phyloP scores from a whole-genome alignment of 2,797 vertebrate genomes.

The Microchirus variegatus region DNA sequence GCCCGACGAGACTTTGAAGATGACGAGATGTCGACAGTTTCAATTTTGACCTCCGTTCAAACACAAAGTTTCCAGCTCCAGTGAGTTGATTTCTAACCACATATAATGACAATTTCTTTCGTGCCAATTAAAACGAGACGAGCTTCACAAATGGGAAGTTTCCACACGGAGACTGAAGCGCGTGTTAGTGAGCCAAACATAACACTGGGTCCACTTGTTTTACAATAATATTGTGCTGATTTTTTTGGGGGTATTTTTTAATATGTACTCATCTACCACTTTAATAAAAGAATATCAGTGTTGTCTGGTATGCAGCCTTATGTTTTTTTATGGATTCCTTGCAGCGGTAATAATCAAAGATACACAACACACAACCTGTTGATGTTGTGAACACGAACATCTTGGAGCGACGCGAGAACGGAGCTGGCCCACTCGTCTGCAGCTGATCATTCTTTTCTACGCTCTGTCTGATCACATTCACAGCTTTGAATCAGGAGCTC shows the following conservation, averaged over 20 bases:
- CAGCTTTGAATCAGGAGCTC: slow-evolving; percentile 39
- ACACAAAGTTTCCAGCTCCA: not conserved
- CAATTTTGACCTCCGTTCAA: not conserved
- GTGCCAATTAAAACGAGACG: not conserved
- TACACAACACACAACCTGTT: slow-evolving; percentile 29
- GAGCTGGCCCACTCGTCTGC: slow-evolving; percentile 18
- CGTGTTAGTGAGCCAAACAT: slow-evolving; percentile 12
- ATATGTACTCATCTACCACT: not conserved
- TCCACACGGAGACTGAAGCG: slow-evolving; percentile 7
- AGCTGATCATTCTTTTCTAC: slow-evolving; percentile 38
- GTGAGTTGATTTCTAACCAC: not conserved
- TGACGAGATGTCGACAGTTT: not conserved
- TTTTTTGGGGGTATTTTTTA: no score
- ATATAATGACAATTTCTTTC: not conserved
- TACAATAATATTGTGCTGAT: not conserved
- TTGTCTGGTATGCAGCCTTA: slow-evolving; percentile 4
- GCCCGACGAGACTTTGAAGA: not conserved
- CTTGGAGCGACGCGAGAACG: slow-evolving; percentile 34
- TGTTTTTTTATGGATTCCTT: slow-evolving; percentile 6
- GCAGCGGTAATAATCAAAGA: slow-evolving; percentile 36
- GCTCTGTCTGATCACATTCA: slow-evolving; percentile 63
- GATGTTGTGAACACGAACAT: slow-evolving; percentile 32
- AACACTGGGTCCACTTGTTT: slow-evolving; percentile 33
- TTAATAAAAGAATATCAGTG: slow-evolving; percentile 34
- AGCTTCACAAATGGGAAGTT: slow-evolving; percentile 11